Evolutionary conservation across 1,140 invertebrate genomes (phyloP), one percentile per base, ranked within the genome.

Genomic region (Phymastichus coffea): DNA sequence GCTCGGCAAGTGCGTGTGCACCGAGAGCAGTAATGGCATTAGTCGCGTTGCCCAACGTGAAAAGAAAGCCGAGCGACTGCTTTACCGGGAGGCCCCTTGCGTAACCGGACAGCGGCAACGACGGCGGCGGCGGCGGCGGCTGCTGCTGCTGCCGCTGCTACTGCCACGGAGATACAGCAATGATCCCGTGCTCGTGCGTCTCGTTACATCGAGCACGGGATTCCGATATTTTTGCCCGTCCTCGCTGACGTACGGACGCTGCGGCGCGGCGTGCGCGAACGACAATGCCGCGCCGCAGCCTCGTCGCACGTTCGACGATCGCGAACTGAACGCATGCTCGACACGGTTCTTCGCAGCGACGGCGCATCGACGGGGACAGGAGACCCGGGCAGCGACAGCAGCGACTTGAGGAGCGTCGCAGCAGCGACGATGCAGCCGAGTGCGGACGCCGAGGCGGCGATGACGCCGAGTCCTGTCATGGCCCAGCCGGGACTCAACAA

Each of bases 401-500:
- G 25, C 9, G 38, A 48, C 10, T n/a, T n/a, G n/a, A n/a, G n/a
- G n/a, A 4, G 19, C 30, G n/a, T n/a, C n/a, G 15, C 59, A 26
- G 51, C 55, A 20, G 62, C 19, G 25, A 69, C 61, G 52, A 71
- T 70, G 65, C 69, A 68, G 28, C 28, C 58, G 35, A 75, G 68
- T 55, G 56, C 66, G 14, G 76, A 76, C 43, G 56, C 53, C 22
- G 67, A 63, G 23, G 61, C 28, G 53, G 60, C 33, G 33, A 33
- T 67, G 55, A 63, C 74, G 17, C 58, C 75, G 4, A 71, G 62
- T 33, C 63, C 72, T 4, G 64, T 71, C 0, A 22, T 78, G 55
- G 63, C 72, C 1, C 74, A 71, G 0, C 76, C 77, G 15, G 76
- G 77, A 1, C 43, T 80, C 2, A 80, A 79, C 59, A 79, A 75